Evolutionary conservation across 2,113 vertebrate genomes (phyloP).

Genomic region (Rhea pennata): DNA sequence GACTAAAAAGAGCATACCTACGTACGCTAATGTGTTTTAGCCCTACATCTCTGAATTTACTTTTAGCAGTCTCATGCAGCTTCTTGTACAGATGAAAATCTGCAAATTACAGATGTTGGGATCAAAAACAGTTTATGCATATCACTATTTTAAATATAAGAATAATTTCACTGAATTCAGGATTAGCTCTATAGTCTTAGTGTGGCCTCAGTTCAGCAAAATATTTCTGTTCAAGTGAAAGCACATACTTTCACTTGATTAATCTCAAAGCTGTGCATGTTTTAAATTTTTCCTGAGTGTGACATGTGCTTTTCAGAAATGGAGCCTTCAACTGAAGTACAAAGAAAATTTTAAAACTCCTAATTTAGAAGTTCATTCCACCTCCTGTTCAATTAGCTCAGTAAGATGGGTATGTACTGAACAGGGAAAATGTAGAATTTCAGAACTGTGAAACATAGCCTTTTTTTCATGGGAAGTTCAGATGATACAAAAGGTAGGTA

Average conservation of each 20-base stretch:
- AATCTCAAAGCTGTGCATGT: neutral
- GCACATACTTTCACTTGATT: neutral
- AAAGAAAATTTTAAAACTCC: neutral
- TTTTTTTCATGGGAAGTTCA: neutral
- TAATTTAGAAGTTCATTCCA: neutral
- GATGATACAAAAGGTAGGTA: neutral
- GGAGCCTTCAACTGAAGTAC: neutral
- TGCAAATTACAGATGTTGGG: too few species aligned
- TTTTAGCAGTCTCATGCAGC: neutral
- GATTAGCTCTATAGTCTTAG: neutral
- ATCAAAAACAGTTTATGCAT: neutral
- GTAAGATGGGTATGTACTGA: neutral
- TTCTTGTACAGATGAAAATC: neutral
- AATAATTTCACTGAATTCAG: neutral
- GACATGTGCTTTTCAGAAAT: neutral
- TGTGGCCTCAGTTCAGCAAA: neutral
- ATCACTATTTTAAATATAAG: neutral
- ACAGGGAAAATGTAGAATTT: neutral
- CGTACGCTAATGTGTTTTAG: neutral
- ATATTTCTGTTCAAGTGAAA: neutral
- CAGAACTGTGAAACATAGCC: neutral
- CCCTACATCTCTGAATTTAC: neutral
- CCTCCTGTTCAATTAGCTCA: neutral
- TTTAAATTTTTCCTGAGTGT: neutral
- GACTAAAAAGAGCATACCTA: neutral